Conservation (phyloP, 1,140 invertebrate genomes). For the Oreohelix idahoensis region DNA sequence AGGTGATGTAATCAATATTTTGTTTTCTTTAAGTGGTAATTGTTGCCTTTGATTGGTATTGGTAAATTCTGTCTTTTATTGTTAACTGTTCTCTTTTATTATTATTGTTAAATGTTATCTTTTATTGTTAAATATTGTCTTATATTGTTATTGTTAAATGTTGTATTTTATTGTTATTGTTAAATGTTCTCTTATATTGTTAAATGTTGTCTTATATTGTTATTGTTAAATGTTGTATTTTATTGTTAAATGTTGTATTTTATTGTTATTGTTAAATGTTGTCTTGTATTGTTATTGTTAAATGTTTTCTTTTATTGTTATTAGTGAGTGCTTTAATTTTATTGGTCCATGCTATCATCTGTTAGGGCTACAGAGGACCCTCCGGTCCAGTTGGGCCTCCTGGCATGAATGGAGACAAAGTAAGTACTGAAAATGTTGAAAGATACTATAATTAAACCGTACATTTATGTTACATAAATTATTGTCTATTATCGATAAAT, state of each 20-base stretch:
- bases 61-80: too few relatives aligned
- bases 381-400: conserved; percentile 64
- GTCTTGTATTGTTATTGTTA: background rate
- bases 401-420: conserved; percentile 71
- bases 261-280: background rate
- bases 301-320: background rate
- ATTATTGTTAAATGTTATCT: too few relatives aligned
- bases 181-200: background rate
- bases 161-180: background rate
- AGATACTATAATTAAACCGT: too few relatives aligned
- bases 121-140: too few relatives aligned
- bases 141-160: too few relatives aligned
- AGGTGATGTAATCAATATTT: too few relatives aligned
- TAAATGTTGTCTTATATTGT: background rate
- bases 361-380: conserved; percentile 61
- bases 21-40: too few relatives aligned
- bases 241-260: background rate
- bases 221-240: background rate
- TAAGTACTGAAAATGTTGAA: too few relatives aligned
- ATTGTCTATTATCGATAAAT: too few relatives aligned
- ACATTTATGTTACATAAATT: too few relatives aligned
- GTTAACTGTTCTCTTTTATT: too few relatives aligned
- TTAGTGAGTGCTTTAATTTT: background rate
- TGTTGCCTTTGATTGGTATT: too few relatives aligned
- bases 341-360: background rate